Evolutionary conservation across 2,113 vertebrate species (phyloP).

Genomic region (Struthio camelus): DNA sequence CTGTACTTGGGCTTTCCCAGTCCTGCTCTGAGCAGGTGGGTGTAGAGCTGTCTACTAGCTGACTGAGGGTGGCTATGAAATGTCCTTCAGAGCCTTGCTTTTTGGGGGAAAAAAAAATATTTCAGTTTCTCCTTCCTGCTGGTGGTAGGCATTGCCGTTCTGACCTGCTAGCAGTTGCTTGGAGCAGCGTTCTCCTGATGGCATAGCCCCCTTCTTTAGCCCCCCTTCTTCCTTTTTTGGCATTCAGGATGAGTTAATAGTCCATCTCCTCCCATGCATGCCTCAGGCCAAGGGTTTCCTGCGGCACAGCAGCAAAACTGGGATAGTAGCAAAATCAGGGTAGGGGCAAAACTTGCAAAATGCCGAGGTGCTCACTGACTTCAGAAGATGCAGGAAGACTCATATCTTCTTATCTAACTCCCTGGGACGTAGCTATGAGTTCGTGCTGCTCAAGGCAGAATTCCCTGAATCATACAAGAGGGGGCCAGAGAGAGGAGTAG

Average conservation of each 20-base stretch:
- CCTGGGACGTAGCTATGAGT: not conserved
- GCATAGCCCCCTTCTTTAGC: not conserved
- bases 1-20: not conserved
- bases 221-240: not conserved
- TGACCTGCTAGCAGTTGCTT: not conserved
- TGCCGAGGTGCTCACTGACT: not conserved
- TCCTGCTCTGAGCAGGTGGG: not conserved
- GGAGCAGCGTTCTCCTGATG: accelerated
- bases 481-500: not conserved
- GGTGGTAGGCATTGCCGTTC: not conserved
- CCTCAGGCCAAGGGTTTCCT: not conserved
- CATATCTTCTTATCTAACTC: not conserved
- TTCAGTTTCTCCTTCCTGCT: not conserved
- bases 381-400: not conserved
- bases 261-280: accelerated
- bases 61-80: not conserved
- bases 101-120: not conserved
- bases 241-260: not conserved
- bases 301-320: not conserved
- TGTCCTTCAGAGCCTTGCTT: not conserved
- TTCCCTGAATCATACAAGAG: not conserved
- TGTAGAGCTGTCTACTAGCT: accelerated
- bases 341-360: not conserved
- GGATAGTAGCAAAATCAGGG: not conserved
- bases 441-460: not conserved